Evolutionary conservation across 1,140 invertebrate species (phyloP).

Genomic region (Cotesia typhae): DNA sequence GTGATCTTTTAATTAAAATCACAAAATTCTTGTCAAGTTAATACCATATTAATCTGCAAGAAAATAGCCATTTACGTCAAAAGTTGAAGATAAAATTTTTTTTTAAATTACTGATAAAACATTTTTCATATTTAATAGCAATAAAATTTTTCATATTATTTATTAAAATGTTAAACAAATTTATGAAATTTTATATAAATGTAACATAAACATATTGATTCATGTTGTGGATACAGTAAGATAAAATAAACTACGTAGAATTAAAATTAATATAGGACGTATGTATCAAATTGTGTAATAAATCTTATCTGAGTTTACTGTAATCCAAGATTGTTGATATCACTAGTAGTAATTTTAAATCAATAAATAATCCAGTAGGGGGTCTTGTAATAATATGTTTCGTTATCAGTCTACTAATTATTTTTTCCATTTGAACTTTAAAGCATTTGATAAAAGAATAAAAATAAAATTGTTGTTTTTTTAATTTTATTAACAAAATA

Average conservation of each 20-base stretch:
- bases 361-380: slow-evolving; percentile 5
- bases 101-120: no score
- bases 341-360: slow-evolving; percentile 7
- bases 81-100: no score
- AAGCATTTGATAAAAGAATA: background rate
- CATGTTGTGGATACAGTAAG: background rate
- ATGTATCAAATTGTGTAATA: background rate
- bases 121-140: no score
- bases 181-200: no score
- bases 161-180: no score
- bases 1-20: no score
- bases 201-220: background rate
- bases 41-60: no score
- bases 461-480: background rate
- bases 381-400: slow-evolving; percentile 5
- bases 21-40: no score
- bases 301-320: slow-evolving; percentile 3
- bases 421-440: background rate
- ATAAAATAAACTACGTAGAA: slow-evolving; percentile 2
- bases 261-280: background rate
- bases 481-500: slow-evolving; percentile 12
- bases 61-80: no score
- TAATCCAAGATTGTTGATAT: slow-evolving; percentile 3
- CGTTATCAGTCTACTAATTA: background rate
- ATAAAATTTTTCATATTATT: no score